These are phyloP conservation scores for Leucophenga varia DNA, from an alignment of 1,140 invertebrate species.

Conservation along the genomic window DNA sequence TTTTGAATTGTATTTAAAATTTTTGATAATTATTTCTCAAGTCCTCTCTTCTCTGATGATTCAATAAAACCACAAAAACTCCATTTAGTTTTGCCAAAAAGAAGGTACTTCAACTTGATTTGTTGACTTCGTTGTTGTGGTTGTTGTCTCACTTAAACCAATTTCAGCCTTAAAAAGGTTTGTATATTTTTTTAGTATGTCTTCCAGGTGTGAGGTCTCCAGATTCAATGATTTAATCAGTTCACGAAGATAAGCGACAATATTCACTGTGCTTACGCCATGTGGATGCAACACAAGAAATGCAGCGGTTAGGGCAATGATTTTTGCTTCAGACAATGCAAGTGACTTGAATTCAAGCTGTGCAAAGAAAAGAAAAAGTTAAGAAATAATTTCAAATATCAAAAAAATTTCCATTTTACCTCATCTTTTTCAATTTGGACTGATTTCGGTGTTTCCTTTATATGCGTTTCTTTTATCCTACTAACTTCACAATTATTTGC, in stretches of 20 bases:
- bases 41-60: too few species aligned
- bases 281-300: slow-evolving; percentile 87
- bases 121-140: too few species aligned
- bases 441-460: slow-evolving; percentile 4
- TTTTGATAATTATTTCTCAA: too few species aligned
- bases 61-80: slow-evolving; percentile 67
- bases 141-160: slow-evolving; percentile 15
- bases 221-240: slow-evolving; percentile 63
- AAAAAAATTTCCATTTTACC: slow-evolving; percentile 5
- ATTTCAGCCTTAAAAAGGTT: slow-evolving; percentile 66
- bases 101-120: too few species aligned
- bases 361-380: not conserved
- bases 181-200: slow-evolving; percentile 72
- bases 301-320: slow-evolving; percentile 77
- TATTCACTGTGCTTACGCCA: slow-evolving; percentile 79
- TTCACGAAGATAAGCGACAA: slow-evolving; percentile 82
- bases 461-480: slow-evolving; percentile 12
- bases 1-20: too few species aligned
- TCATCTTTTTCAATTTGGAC: not conserved
- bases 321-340: slow-evolving; percentile 64
- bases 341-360: slow-evolving; percentile 46
- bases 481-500: too few species aligned
- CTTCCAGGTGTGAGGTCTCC: slow-evolving; percentile 71
- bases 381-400: not conserved
- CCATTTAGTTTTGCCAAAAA: slow-evolving; percentile 68